Evolutionary conservation across 1,140 invertebrate genomes (phyloP).

Genomic region (Muscidifurax raptorellus): DNA sequence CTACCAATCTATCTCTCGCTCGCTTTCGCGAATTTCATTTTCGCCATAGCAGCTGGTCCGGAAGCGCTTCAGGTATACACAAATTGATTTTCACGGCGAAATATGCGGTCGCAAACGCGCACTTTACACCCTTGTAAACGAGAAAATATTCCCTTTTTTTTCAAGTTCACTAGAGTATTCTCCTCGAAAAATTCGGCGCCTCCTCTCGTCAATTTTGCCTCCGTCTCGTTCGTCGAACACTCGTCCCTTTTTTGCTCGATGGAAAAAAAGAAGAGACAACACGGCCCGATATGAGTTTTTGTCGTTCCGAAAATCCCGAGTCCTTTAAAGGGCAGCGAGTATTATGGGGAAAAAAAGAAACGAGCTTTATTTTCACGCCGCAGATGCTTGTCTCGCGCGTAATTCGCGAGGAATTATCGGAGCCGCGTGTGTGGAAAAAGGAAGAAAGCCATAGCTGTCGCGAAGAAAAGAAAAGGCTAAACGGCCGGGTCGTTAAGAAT

Average conservation of each 20-base stretch:
- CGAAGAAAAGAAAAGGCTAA: not conserved
- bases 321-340: no score
- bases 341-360: not conserved
- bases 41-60: not conserved
- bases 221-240: not conserved
- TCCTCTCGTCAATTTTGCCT: not conserved
- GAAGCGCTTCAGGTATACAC: not conserved
- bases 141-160: no score
- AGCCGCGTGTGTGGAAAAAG: not conserved
- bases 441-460: not conserved
- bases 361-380: not conserved
- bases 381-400: not conserved
- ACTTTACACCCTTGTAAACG: no score
- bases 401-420: not conserved
- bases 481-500: constrained; percentile 8
- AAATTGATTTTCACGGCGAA: constrained; percentile 12
- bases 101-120: not conserved
- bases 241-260: not conserved
- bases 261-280: not conserved
- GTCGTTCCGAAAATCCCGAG: not conserved
- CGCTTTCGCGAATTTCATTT: constrained; percentile 24
- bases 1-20: not conserved
- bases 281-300: not conserved
- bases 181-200: not conserved
- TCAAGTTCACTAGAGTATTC: not conserved